Percentiles rank a stretch among this genome's conserved stretches.
phyloP scores from a whole-genome alignment of 2,113 vertebrate species.

The Atrichornis clamosus region DNA sequence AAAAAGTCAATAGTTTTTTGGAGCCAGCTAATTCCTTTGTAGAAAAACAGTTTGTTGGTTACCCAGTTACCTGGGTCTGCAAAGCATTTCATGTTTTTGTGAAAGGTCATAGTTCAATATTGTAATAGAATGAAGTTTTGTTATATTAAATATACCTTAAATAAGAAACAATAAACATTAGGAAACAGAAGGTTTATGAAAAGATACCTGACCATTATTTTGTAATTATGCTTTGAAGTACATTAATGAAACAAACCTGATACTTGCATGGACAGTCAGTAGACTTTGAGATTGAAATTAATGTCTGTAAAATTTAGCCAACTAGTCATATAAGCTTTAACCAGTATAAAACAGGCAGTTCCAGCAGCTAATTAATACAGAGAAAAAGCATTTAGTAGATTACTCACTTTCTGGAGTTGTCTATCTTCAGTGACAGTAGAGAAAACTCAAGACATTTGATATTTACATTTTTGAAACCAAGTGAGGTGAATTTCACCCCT shows the following conservation, averaged over 20 bases:
- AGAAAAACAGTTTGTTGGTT: neutral
- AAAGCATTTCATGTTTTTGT: neutral
- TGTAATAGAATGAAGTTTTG: neutral
- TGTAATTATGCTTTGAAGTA: neutral
- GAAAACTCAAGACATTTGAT: neutral
- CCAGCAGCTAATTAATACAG: neutral
- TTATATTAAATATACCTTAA: neutral
- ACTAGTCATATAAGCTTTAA: neutral
- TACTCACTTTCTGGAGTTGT: neutral
- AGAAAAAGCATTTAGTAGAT: neutral
- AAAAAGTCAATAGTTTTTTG: neutral
- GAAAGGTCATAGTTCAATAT: neutral
- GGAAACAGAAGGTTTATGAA: neutral
- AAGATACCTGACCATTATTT: rapidly evolving
- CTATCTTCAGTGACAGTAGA: neutral
- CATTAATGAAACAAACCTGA: neutral
- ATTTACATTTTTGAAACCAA: neutral
- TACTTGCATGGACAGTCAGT: neutral
- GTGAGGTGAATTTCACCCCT: neutral
- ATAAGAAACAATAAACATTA: neutral
- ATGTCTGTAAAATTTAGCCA: neutral
- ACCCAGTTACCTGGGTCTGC: neutral
- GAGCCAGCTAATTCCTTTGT: neutral
- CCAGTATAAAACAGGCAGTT: neutral
- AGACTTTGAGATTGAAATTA: neutral